Evolutionary conservation across 1,140 invertebrate genomes (phyloP).

Genomic region (Pemphigus obesinymphae): DNA sequence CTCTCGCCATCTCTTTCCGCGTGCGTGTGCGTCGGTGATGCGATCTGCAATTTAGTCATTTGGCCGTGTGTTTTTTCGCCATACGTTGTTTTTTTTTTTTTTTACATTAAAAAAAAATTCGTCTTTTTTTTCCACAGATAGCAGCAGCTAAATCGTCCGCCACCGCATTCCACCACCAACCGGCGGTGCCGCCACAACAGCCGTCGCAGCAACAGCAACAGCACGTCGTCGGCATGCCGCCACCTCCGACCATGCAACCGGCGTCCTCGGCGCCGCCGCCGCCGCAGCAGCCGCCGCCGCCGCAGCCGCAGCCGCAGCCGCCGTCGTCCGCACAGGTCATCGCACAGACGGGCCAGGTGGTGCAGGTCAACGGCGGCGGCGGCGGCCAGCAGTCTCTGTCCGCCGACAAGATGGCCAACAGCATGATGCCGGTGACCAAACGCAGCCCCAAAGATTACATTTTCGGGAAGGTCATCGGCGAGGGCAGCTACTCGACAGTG

Average conservation of each 20-base stretch:
- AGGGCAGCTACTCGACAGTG: slow-evolving; percentile 94
- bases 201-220: slow-evolving; percentile 37
- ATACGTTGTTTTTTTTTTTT: too few relatives aligned
- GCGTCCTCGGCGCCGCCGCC: not conserved
- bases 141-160: slow-evolving; percentile 14
- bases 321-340: not conserved
- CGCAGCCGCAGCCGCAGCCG: not conserved
- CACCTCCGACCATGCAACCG: slow-evolving; percentile 27
- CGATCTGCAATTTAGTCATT: too few relatives aligned
- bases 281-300: not conserved
- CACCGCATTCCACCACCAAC: not conserved
- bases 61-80: too few relatives aligned
- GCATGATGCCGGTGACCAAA: slow-evolving; percentile 54
- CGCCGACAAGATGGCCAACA: not conserved
- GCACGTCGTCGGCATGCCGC: slow-evolving; percentile 6
- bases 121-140: not conserved
- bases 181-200: slow-evolving; percentile 35
- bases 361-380: not conserved
- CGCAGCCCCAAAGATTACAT: slow-evolving; percentile 81
- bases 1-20: not conserved
- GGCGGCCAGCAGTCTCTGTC: not conserved
- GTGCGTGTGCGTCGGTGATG: too few relatives aligned
- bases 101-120: too few relatives aligned
- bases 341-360: not conserved
- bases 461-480: slow-evolving; percentile 91